A percentile compares a stretch with the other conserved stretches of the same genome.
Conservation (phyloP, 2,113 vertebrate genomes). For the Rostratula benghalensis region DNA sequence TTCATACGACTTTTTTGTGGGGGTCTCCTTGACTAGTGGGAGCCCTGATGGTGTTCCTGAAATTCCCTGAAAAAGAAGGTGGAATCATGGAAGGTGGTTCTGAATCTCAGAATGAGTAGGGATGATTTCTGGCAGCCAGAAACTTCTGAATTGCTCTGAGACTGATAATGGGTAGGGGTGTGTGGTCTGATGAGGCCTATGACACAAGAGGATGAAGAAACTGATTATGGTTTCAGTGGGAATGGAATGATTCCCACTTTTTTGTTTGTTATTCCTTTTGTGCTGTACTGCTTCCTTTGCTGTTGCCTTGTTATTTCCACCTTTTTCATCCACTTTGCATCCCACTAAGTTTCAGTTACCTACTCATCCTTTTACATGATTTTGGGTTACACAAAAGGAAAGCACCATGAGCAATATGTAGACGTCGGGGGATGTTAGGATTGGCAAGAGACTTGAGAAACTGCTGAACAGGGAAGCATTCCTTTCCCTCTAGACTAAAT, state of each 20-base stretch:
- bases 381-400: neutral
- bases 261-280: neutral
- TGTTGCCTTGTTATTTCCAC: neutral
- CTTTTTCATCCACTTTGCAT: neutral
- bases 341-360: neutral
- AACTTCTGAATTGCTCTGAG: neutral
- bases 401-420: slow-evolving; percentile 13
- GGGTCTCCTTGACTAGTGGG: neutral
- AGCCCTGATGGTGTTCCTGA: neutral
- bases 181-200: neutral
- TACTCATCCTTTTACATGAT: neutral
- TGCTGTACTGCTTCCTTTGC: neutral
- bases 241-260: neutral
- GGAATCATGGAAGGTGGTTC: neutral
- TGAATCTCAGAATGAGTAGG: neutral
- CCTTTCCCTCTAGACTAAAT: slow-evolving; percentile 44
- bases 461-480: slow-evolving; percentile 37
- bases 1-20: neutral
- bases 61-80: neutral
- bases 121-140: neutral
- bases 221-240: neutral
- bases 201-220: neutral
- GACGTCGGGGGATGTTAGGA: slow-evolving; percentile 41
- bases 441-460: slow-evolving; percentile 47
- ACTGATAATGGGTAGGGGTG: neutral